Base-by-base conservation (phyloP, 1,140 invertebrate species). In the Heliothis virescens region DNA sequence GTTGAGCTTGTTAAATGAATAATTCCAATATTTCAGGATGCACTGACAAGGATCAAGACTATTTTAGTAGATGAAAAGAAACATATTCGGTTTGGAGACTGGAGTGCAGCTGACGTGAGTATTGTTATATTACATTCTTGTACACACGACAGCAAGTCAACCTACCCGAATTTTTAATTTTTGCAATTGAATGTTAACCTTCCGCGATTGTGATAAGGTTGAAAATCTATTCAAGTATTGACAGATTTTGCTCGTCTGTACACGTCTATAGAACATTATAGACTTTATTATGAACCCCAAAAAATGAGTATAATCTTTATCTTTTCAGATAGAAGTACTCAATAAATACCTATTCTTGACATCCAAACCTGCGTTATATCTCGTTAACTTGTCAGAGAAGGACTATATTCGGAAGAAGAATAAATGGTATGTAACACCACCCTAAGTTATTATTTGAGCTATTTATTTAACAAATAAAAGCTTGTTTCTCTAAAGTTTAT, bases 361-460 rank as follows among this genome's bases (percentile, higher is more conserved):
- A n/a, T 98, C 99, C 0, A 99, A 99, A 93, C 99, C 99, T 7
- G 98, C 98, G 60, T 98, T 99, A 87, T 99, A 99, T 94, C 95
- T 99, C 72, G 97, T 99, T 0, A 99, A 99, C 95, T 95, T 99
- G 55, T 98, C 99, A 0, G 99, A 99, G 93, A 99, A 99, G 93
- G 99, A 99, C 95, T 99, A 99, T 92, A 99, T 99, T 87, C 97
- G 98, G 85, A 99, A 99, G 95, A 99, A 99, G 95, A 99, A 99
- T 92, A 99, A 99, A 96, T 99, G 98, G 98, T 98, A 67, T 59
- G 85, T 86, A 65, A 34, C n/a, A 4, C 50, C 21, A 59, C 11
- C 34, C 67, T 34, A n/a, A n/a, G n/a, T 52, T 12, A n/a, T 15
- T 15, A 29, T 53, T 3, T 71, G 13, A 3, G 41, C 21, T n/a